Evolutionary conservation across 2,113 vertebrate species (phyloP).

Genomic region (Cromileptes altivelis): DNA sequence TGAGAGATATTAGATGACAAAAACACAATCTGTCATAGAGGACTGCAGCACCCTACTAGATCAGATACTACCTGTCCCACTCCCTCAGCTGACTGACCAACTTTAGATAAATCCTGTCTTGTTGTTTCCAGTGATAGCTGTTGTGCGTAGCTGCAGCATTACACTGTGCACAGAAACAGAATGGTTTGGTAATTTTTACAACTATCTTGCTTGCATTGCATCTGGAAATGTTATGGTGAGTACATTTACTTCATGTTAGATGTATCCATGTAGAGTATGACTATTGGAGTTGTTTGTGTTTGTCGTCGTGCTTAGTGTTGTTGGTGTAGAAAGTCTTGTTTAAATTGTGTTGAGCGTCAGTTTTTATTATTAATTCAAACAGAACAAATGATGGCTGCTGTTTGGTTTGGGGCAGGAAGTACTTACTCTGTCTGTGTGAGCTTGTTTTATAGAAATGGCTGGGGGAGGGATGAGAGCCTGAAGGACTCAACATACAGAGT

Average conservation of each 20-base stretch:
- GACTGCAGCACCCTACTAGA: too few relatives aligned
- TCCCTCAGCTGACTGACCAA: background rate
- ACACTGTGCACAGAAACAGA: background rate
- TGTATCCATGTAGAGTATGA: background rate
- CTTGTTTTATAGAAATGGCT: background rate
- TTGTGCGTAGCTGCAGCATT: background rate
- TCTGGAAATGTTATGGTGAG: constrained; percentile 66
- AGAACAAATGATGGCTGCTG: background rate
- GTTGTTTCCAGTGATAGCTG: background rate
- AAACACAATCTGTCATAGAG: too few relatives aligned
- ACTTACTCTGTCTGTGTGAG: background rate
- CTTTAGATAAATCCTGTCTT: background rate
- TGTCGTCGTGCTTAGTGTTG: background rate
- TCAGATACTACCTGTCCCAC: background rate
- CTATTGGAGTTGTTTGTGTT: background rate
- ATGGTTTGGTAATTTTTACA: background rate
- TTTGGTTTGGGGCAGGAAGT: background rate
- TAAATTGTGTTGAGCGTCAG: background rate
- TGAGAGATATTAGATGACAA: too few relatives aligned
- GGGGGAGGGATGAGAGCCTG: too few relatives aligned
- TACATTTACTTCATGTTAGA: constrained; percentile 16
- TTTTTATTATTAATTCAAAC: background rate
- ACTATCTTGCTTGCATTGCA: constrained; percentile 20
- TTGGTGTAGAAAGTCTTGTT: background rate
- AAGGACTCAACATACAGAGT: too few relatives aligned